phyloP scores from a whole-genome alignment of 30 jellyfish, hydroid and myxozoan species.

The Aurelia aurita region DNA sequence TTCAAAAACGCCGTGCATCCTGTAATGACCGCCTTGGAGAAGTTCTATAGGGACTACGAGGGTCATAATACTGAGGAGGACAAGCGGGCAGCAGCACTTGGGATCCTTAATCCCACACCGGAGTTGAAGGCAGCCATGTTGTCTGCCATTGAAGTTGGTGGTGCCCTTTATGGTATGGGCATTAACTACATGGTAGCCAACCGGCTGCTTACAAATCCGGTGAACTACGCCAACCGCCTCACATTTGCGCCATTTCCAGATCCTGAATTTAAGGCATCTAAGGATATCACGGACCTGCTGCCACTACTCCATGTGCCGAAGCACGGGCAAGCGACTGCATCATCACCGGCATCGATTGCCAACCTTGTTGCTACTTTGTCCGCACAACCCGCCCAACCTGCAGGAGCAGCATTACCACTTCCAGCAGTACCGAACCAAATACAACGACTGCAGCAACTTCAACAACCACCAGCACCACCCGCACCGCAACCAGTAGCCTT shows the following conservation, averaged over 20 bases:
- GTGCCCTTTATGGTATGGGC: constrained; percentile 14
- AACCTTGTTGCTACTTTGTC: too few species aligned
- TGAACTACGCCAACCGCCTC: neutral
- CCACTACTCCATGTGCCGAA: neutral
- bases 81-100: neutral
- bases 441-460: too few species aligned
- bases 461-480: too few species aligned
- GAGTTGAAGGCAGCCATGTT: neutral
- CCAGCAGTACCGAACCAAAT: too few species aligned
- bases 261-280: neutral
- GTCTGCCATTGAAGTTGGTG: neutral
- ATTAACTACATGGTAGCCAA: constrained; percentile 13
- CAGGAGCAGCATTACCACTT: too few species aligned
- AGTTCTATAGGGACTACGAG: neutral
- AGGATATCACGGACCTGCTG: neutral
- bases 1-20: neutral
- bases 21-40: neutral
- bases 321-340: neutral
- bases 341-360: too few species aligned
- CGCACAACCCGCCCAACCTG: too few species aligned
- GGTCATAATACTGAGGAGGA: neutral
- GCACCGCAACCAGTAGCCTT: too few species aligned
- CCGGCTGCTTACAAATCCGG: neutral
- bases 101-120: neutral
- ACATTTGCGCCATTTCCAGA: constrained; percentile 27